Base-by-base conservation (phyloP, 2,888 invertebrate genomes). In the Ypsolopha scabrella region DNA sequence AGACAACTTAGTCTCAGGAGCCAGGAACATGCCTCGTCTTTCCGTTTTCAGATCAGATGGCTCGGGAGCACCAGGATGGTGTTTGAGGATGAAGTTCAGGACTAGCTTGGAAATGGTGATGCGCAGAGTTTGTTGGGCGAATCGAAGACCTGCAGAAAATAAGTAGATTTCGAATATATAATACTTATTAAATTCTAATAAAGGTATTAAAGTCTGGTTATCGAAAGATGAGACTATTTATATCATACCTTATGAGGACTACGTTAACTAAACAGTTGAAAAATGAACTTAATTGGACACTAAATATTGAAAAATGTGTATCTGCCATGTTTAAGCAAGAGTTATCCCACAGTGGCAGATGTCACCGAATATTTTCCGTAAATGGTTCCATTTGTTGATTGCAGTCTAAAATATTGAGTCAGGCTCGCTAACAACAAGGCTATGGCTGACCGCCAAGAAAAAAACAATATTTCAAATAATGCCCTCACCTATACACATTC, bases 401-500 rank as follows among this genome's bases (percentile, higher is more conserved):
- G 9, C 1, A 36, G 2, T 4, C 1, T 8, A 6, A 8, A 47
- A 47, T 6, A 8, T n/a, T n/a, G n/a, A n/a, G n/a, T n/a, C n/a
- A 7, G 3, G 2, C 7, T 13, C 8, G 4, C 7, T 7, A 7
- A 7, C 4, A 36, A 36, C 13, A 36, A 4, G 37, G 6, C 9
- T 14, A 33, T 8, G 3, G 45, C 33, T 33, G 10, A 24, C 24
- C 4, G 4, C 24, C 24, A 24, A 24, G 24, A 24, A 24, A 4
- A 24, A 24, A 24, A 24, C 24, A 24, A 24, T 24, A 45, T 9
- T 45, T 9, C 10, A 46, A 13, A 14, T 37, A 7, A 8, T 11
- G 2, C 48, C 9, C 49, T 41, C 51, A 58, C 56, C 58, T 8
- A 58, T 55, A 43, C 58, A 58, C 41, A 41, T 52, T n/a, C 55